Evolutionary conservation across 2,113 vertebrate genomes (phyloP).

Genomic region (Mesitornis unicolor): DNA sequence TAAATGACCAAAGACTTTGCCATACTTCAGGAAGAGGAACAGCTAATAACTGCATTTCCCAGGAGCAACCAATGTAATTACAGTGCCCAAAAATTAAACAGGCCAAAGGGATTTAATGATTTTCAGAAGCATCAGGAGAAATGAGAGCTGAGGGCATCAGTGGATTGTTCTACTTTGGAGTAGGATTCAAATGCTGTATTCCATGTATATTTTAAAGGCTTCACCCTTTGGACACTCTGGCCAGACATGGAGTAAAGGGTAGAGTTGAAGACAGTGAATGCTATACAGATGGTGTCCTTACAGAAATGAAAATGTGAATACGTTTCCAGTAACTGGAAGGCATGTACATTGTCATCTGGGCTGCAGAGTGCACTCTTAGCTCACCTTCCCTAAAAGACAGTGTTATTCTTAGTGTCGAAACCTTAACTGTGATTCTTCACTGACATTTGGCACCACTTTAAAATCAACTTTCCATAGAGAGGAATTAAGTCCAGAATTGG

Average conservation of each 20-base stretch:
- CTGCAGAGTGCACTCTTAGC: conserved; percentile 35
- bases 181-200: background rate
- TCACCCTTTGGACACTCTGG: background rate
- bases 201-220: background rate
- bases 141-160: background rate
- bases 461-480: conserved; percentile 31
- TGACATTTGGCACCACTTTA: conserved; percentile 21
- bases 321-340: background rate
- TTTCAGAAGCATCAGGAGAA: background rate
- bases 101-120: background rate
- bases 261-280: background rate
- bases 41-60: background rate
- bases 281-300: background rate
- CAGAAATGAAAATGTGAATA: background rate
- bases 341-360: background rate
- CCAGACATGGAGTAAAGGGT: background rate
- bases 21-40: background rate
- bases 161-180: background rate
- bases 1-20: background rate
- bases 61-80: background rate
- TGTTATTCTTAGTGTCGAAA: background rate
- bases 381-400: background rate
- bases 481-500: background rate
- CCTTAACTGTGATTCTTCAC: background rate
- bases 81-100: background rate